phyloP scores from a whole-genome alignment of 2,888 invertebrate genomes.

The Pseudanteris insignis region DNA sequence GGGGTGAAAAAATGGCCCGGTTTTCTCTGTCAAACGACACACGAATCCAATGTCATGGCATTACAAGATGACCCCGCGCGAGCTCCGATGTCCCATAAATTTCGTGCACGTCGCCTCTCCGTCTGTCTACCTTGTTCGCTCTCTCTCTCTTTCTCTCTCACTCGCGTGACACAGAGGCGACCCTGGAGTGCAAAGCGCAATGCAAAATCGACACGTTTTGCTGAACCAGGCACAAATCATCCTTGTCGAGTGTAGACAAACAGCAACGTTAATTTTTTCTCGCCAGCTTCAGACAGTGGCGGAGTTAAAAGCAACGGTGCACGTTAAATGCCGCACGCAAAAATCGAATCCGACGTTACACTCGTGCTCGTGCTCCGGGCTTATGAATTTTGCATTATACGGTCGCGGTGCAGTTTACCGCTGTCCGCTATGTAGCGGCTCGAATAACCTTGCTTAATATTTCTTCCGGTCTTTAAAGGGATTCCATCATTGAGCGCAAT shows the following conservation, averaged over 20 bases:
- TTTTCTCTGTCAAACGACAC: constrained; percentile 42
- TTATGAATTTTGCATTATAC: constrained; percentile 48
- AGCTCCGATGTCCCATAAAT: constrained; percentile 45
- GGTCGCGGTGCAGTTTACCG: constrained; percentile 30
- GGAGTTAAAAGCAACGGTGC: constrained; percentile 28
- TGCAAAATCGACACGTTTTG: constrained; percentile 54
- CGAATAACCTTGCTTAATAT: no score
- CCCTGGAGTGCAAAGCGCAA: constrained; percentile 38
- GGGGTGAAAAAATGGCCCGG: constrained; percentile 40
- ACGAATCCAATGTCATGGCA: constrained; percentile 41
- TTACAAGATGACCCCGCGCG: constrained; percentile 41
- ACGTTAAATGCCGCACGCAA: constrained; percentile 22
- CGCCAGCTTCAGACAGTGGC: constrained; percentile 25
- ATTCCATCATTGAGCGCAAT: no score
- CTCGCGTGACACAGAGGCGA: constrained; percentile 47
- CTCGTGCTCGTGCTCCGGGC: constrained; percentile 25
- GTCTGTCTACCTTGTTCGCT: constrained; percentile 35
- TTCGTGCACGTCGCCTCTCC: constrained; percentile 17
- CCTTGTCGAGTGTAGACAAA: constrained; percentile 46
- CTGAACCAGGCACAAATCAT: constrained; percentile 48
- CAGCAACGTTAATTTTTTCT: constrained; percentile 50
- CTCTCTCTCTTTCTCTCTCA: constrained; percentile 39
- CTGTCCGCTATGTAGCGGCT: constrained; percentile 3
- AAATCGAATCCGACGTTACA: constrained; percentile 19
- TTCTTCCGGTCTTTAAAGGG: no score